A percentile compares a stretch with the other conserved stretches of the same genome.
These are phyloP conservation scores for Drosophila tsacasi DNA, from an alignment of 1,140 invertebrate genomes.

Conservation along the genomic window DNA sequence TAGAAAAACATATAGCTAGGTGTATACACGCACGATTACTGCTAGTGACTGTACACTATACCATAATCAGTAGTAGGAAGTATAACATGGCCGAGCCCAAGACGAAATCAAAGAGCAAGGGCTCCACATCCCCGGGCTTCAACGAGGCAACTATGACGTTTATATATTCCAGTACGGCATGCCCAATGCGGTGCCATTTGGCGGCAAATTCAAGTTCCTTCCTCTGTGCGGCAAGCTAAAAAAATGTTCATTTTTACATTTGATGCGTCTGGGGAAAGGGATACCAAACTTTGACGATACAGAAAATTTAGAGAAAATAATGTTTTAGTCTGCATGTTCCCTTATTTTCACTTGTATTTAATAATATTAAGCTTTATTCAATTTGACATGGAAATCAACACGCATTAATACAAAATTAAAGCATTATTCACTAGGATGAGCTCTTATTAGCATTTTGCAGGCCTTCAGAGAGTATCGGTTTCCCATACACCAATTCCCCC, in stretches of 20 bases:
- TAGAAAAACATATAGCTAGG: constrained; percentile 5
- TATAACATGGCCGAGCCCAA: constrained; percentile 65
- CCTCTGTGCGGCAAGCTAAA: constrained; percentile 90
- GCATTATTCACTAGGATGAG: too few species aligned
- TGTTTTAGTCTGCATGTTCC: too few species aligned
- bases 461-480: background rate
- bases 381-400: background rate
- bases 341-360: background rate
- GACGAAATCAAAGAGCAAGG: constrained; percentile 62
- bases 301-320: background rate
- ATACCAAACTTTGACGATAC: background rate
- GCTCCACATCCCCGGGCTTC: constrained; percentile 63
- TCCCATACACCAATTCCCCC: background rate
- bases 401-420: background rate
- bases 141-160: constrained; percentile 67
- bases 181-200: constrained; percentile 84
- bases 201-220: constrained; percentile 94
- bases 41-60: constrained; percentile 34
- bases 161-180: constrained; percentile 55
- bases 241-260: background rate
- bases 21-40: constrained; percentile 1
- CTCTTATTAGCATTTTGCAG: constrained; percentile 3
- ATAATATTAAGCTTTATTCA: background rate
- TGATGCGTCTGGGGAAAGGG: background rate
- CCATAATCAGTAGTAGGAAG: constrained; percentile 67